These are phyloP conservation scores for Hybos culiciformis DNA, from an alignment of 2,888 invertebrate species.

Conservation along the genomic window DNA sequence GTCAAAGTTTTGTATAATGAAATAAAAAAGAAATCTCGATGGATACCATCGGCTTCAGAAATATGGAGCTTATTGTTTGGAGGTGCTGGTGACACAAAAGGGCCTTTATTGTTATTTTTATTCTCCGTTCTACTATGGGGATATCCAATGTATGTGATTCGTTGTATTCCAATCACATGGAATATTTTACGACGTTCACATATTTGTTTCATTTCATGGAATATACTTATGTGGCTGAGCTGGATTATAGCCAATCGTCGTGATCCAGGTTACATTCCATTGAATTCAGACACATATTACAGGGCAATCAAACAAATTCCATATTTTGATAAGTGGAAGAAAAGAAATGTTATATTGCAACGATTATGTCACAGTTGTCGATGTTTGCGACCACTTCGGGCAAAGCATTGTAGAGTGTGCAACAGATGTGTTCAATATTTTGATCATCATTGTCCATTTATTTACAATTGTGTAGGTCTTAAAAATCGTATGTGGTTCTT, in stretches of 20 bases:
- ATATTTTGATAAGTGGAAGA: conserved; percentile 85
- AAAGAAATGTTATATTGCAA: conserved; percentile 65
- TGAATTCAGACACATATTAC: conserved; percentile 81
- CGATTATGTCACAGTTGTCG: conserved; percentile 83
- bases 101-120: conserved; percentile 71
- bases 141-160: conserved; percentile 84
- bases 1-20: conserved; percentile 69
- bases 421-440: conserved; percentile 81
- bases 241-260: conserved; percentile 80
- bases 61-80: conserved; percentile 82
- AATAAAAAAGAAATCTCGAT: conserved; percentile 66
- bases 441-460: conserved; percentile 91
- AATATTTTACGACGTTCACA: conserved; percentile 73
- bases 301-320: conserved; percentile 84
- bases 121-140: conserved; percentile 80
- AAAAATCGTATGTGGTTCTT: conserved; percentile 90
- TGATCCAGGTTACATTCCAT: conserved; percentile 80
- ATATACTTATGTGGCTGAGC: conserved; percentile 84
- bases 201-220: conserved; percentile 83
- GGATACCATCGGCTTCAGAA: conserved; percentile 79
- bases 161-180: conserved; percentile 85
- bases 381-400: conserved; percentile 71
- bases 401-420: conserved; percentile 86
- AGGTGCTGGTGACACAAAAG: conserved; percentile 81
- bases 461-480: conserved; percentile 87